Evolutionary conservation across 2,888 invertebrate species (phyloP).

Genomic region (Sialis fuliginosa): DNA sequence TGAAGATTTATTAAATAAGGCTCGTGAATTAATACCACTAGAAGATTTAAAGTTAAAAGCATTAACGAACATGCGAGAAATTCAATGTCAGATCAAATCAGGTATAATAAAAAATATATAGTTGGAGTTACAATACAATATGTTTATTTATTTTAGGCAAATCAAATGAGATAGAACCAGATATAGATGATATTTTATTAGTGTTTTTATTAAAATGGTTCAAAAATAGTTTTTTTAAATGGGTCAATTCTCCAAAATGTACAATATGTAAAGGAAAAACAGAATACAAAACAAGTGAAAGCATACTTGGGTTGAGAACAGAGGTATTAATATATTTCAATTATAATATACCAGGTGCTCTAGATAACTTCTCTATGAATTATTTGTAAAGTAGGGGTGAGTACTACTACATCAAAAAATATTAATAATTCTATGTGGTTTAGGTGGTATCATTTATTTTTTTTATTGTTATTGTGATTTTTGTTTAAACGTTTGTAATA

Average conservation of each 20-base stretch:
- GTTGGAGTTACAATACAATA: background rate
- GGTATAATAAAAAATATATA: conserved; percentile 19
- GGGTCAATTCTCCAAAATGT: conserved; percentile 73
- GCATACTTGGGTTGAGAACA: conserved; percentile 36
- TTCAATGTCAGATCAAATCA: conserved; percentile 39
- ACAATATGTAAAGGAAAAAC: conserved; percentile 42
- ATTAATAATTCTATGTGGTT: too few species aligned
- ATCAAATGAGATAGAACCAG: conserved; percentile 15
- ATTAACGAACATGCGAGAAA: conserved; percentile 35
- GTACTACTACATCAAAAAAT: too few species aligned
- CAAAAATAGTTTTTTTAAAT: conserved; percentile 77
- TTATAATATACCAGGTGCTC: background rate
- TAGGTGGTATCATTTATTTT: too few species aligned
- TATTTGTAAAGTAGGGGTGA: too few species aligned
- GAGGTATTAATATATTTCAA: conserved; percentile 30
- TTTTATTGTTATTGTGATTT: too few species aligned
- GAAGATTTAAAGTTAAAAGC: conserved; percentile 44
- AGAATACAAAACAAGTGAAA: conserved; percentile 20
- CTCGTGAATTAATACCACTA: conserved; percentile 48
- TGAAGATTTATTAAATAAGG: conserved; percentile 39
- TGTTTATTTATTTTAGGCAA: conserved; percentile 12
- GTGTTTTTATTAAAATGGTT: conserved; percentile 75
- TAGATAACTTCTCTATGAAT: background rate
- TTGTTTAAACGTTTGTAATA: too few species aligned
- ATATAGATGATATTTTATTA: conserved; percentile 55